phyloP scores from a whole-genome alignment of 1,140 invertebrate genomes.

The Vanessa tameamea region DNA sequence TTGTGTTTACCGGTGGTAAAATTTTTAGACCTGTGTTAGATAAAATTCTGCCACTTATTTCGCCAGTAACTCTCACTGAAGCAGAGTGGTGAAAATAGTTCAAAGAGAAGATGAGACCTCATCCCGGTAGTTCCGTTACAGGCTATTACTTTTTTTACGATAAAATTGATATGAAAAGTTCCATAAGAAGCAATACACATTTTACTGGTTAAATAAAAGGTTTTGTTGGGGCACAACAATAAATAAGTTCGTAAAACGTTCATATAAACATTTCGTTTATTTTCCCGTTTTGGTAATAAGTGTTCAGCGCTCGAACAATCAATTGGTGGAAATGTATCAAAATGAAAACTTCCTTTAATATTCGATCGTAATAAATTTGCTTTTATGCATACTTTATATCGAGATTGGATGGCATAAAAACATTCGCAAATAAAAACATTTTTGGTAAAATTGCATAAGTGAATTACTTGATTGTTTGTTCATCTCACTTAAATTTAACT shows the following conservation, averaged over 20 bases:
- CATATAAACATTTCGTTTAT: constrained; percentile 31
- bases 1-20: too few species aligned
- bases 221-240: constrained; percentile 21
- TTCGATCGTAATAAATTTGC: constrained; percentile 18
- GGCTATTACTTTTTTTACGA: background rate
- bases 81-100: background rate
- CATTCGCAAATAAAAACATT: constrained; percentile 2
- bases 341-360: constrained; percentile 22
- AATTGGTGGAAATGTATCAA: constrained; percentile 20
- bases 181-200: constrained; percentile 36
- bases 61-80: too few species aligned
- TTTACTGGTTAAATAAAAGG: constrained; percentile 40
- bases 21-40: too few species aligned
- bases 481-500: background rate
- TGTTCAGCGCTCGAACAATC: constrained; percentile 21
- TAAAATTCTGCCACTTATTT: too few species aligned
- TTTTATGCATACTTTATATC: constrained; percentile 17
- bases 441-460: constrained; percentile 1
- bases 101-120: background rate
- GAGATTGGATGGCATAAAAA: constrained; percentile 10
- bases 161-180: constrained; percentile 14
- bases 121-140: too few species aligned
- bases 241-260: constrained; percentile 43
- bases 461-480: background rate
- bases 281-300: constrained; percentile 25